Base-by-base conservation (phyloP, 2,113 vertebrate species). In the Dicentrarchus labrax region DNA sequence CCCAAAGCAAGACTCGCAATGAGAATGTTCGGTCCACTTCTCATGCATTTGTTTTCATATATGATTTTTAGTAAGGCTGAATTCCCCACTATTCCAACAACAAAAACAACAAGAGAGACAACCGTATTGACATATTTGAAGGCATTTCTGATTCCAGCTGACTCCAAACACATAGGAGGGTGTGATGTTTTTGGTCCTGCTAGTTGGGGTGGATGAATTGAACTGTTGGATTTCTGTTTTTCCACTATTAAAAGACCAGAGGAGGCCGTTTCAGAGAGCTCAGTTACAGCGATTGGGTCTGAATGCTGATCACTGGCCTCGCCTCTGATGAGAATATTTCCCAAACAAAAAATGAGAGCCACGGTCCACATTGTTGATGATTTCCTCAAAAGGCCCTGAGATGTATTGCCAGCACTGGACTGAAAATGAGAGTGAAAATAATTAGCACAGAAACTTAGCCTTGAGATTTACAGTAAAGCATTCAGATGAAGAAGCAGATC, bases 1-100 rank as follows among this genome's bases (percentile, higher is more conserved):
- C 97, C 98, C 68, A 97, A 83, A 5, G 97, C 97, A 72, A 99
- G 94, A 86, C 97, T 98, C 19, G 96, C 97, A 36, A 99, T 98
- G 72, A 98, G 92, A 82, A 98, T 95, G 82, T 97, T 98, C 3
- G 97, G 97, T 7, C 97, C 96, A 1, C 96, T 98, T 78, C 97
- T 94, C 97, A 98, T 98, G 92, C 95, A 94, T 92, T 97, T 97
- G 94, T 99, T 97, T 85, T 94, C 95, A 83, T 97, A 97, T 91
- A 99, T 98, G 88, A 98, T 97, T 13, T 94, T 92, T 83, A 99
- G 91, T 17, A 98, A 90, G 11, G 97, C 95, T 59, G 94, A 94
- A 88, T 98, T 98, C 6, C 97, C 98, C 69, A 97, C 95, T 78
- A 97, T 96, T 66, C 98, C 98, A 43, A 97, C 85, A 51, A 97